These are phyloP conservation scores for Eucidaris tribuloides DNA, from an alignment of 35 echinoderm and acorn worm genomes.

Conservation along the genomic window DNA sequence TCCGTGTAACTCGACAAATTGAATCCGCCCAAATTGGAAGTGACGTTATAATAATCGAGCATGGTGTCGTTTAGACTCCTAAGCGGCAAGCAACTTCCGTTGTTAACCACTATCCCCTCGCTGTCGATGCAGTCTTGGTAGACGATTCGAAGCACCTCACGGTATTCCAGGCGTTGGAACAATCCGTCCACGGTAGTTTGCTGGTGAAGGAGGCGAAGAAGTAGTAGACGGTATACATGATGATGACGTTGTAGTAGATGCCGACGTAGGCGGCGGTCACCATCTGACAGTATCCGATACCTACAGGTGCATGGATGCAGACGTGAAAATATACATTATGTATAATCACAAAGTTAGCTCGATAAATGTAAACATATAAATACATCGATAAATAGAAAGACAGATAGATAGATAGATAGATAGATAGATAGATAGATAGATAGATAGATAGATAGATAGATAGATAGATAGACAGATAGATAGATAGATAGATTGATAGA, in stretches of 20 bases:
- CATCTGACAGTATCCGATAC: conserved; percentile 87
- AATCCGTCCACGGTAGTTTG: conserved; percentile 72
- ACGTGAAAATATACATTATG: not conserved
- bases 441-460: not conserved
- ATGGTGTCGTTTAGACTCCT: not conserved
- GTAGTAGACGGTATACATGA: conserved; percentile 77
- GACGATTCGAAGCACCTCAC: conserved; percentile 47
- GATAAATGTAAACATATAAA: not conserved
- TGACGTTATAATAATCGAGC: conserved; percentile 55
- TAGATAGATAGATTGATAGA: not conserved
- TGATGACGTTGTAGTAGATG: conserved; percentile 92
- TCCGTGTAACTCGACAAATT: conserved; percentile 40
- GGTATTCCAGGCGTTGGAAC: conserved; percentile 74
- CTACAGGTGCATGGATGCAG: conserved; percentile 8
- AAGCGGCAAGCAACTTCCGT: conserved; percentile 38
- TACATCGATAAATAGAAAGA: not conserved
- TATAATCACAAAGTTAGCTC: not conserved
- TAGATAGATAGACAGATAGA: not conserved
- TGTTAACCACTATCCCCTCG: conserved; percentile 51
- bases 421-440: not conserved
- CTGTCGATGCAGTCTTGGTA: conserved; percentile 46
- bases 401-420: not conserved
- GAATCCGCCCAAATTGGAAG: conserved; percentile 44
- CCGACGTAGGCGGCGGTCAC: conserved; percentile 60
- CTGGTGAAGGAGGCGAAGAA: conserved; percentile 75